A percentile compares a stretch with the other conserved stretches of the same genome.
Evolutionary conservation across 1,140 invertebrate species (phyloP).

Genomic region (Nebria ingens): DNA sequence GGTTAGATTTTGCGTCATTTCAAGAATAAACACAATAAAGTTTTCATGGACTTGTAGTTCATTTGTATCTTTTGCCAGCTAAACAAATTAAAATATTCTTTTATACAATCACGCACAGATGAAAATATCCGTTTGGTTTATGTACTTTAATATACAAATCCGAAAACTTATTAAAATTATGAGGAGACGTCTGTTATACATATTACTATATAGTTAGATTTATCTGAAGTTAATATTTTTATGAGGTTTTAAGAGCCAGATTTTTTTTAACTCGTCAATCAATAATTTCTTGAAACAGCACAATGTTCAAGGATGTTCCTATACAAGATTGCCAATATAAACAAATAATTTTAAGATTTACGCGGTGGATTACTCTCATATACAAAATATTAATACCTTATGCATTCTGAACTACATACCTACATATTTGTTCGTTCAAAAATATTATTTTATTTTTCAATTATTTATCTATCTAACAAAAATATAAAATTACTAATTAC

Average conservation of each 20-base stretch:
- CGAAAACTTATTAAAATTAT: background rate
- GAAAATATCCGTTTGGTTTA: background rate
- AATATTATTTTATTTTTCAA: too few relatives aligned
- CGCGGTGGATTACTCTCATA: too few relatives aligned
- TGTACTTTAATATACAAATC: background rate
- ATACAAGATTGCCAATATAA: background rate
- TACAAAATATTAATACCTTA: too few relatives aligned
- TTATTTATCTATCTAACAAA: too few relatives aligned
- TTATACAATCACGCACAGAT: background rate
- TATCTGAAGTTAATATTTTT: background rate
- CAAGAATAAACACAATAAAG: background rate
- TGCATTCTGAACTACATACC: too few relatives aligned
- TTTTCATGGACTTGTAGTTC: background rate
- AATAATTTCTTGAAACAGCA: background rate
- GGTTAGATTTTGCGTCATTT: background rate
- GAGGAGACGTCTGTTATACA: background rate
- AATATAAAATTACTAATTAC: too few relatives aligned
- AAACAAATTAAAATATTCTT: background rate
- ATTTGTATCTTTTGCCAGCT: background rate
- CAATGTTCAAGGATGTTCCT: background rate
- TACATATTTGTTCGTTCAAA: too few relatives aligned
- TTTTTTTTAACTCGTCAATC: background rate
- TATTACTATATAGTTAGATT: background rate
- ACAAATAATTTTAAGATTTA: background rate
- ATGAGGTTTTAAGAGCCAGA: background rate